A percentile compares a stretch with the other conserved stretches of the same genome.
Evolutionary conservation across 1,140 invertebrate species (phyloP).

Genomic region (Scaptomyza pallida): DNA sequence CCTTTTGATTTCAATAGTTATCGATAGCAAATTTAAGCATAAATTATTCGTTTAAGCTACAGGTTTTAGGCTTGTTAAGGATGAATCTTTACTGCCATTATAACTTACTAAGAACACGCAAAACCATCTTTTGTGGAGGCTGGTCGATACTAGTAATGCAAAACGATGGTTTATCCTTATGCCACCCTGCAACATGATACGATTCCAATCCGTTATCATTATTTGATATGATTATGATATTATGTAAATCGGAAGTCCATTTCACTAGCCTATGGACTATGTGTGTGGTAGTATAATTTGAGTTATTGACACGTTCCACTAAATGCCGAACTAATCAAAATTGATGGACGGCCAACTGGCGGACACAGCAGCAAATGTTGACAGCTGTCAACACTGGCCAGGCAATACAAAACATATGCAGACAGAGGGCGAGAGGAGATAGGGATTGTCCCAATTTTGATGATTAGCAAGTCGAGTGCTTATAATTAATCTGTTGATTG

Average conservation of each 20-base stretch:
- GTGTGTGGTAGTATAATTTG: constrained; percentile 52
- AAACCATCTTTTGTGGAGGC: too few species aligned
- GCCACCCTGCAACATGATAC: too few species aligned
- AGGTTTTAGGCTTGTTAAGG: too few species aligned
- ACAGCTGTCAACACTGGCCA: constrained; percentile 68
- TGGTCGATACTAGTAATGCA: too few species aligned
- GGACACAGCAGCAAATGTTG: constrained; percentile 30
- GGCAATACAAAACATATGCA: background rate
- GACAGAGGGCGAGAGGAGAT: background rate
- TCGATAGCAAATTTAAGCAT: too few species aligned
- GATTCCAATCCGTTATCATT: too few species aligned
- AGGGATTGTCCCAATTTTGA: constrained; percentile 59
- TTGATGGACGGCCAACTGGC: constrained; percentile 55
- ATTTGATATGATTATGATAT: background rate
- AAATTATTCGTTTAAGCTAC: too few species aligned
- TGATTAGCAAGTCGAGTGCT: constrained; percentile 55
- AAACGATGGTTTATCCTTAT: too few species aligned
- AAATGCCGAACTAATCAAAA: constrained; percentile 64
- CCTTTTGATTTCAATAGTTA: too few species aligned
- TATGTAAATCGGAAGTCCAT: background rate
- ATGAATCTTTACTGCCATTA: too few species aligned
- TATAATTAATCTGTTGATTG: constrained; percentile 34
- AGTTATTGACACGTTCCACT: constrained; percentile 50
- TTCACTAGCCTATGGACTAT: background rate
- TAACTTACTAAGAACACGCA: too few species aligned